phyloP scores from a whole-genome alignment of 2,888 invertebrate genomes.

The Heteromyza rotundicornis region DNA sequence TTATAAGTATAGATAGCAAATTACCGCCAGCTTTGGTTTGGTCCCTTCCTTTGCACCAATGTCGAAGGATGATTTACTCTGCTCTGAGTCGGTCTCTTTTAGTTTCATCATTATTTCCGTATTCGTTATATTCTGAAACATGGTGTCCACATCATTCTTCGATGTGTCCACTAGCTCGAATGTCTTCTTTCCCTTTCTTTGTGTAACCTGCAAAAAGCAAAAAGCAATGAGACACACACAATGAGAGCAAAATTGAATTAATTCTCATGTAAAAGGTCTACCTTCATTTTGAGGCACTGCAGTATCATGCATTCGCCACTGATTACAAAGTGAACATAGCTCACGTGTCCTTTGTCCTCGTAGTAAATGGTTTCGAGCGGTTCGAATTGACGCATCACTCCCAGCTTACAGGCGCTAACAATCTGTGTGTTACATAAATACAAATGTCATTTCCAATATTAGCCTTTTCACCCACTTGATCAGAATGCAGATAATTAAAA shows the following conservation, averaged over 20 bases:
- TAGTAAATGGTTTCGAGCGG: slow-evolving; percentile 54
- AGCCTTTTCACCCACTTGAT: slow-evolving; percentile 42
- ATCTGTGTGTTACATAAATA: slow-evolving; percentile 32
- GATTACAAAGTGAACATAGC: slow-evolving; percentile 56
- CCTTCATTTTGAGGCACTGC: slow-evolving; percentile 55
- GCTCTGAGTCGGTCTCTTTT: slow-evolving; percentile 22
- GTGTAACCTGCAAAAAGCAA: slow-evolving; percentile 31
- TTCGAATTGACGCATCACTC: slow-evolving; percentile 50
- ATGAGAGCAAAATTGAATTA: no score
- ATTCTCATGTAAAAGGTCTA: no score
- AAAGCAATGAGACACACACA: no score
- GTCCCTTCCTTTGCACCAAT: slow-evolving; percentile 12
- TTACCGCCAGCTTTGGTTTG: not conserved
- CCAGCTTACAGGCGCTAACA: slow-evolving; percentile 44
- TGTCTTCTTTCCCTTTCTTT: slow-evolving; percentile 26
- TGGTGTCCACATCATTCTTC: slow-evolving; percentile 23
- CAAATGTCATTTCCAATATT: not conserved
- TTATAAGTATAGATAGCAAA: no score
- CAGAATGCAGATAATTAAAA: slow-evolving; percentile 48
- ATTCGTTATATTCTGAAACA: slow-evolving; percentile 34
- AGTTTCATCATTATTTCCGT: slow-evolving; percentile 32
- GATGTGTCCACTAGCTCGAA: slow-evolving; percentile 35
- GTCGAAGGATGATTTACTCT: slow-evolving; percentile 12
- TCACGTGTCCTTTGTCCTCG: slow-evolving; percentile 49
- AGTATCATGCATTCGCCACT: slow-evolving; percentile 60